Conservation (phyloP, 2,888 invertebrate genomes). For the Melinaea menophilus region DNA sequence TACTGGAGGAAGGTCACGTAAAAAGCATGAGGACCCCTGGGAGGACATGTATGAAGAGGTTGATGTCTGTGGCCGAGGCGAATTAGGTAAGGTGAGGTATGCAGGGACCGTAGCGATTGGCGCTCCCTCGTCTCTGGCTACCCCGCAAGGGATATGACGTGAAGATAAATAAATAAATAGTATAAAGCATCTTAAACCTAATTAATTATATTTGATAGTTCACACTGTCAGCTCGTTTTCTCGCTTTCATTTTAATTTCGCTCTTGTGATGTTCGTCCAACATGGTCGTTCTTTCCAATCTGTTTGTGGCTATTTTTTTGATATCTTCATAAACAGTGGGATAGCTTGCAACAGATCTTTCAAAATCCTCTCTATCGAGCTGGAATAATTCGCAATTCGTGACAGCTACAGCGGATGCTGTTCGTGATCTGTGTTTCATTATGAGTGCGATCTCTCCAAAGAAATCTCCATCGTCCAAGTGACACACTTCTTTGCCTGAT, state of each 20-base stretch:
- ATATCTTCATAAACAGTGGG: conserved; percentile 54
- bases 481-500: conserved; percentile 78
- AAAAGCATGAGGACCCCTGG: no score
- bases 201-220: background rate
- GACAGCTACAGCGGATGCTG: conserved; percentile 52
- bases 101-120: no score
- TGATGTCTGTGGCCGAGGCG: no score
- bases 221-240: background rate
- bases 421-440: conserved; percentile 42
- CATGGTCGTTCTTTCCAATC: conserved; percentile 45
- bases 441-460: conserved; percentile 55
- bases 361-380: conserved; percentile 50
- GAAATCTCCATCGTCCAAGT: conserved; percentile 76
- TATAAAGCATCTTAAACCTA: background rate
- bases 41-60: no score
- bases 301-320: conserved; percentile 44
- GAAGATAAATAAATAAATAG: background rate
- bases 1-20: no score
- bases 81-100: no score
- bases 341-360: conserved; percentile 50
- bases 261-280: conserved; percentile 52
- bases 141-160: no score
- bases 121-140: no score
- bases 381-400: conserved; percentile 53
- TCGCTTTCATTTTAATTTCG: conserved; percentile 33